Evolutionary conservation across 2,888 invertebrate genomes (phyloP), one percentile per base, ranked within the genome.

Genomic region (Leucozona laternaria): DNA sequence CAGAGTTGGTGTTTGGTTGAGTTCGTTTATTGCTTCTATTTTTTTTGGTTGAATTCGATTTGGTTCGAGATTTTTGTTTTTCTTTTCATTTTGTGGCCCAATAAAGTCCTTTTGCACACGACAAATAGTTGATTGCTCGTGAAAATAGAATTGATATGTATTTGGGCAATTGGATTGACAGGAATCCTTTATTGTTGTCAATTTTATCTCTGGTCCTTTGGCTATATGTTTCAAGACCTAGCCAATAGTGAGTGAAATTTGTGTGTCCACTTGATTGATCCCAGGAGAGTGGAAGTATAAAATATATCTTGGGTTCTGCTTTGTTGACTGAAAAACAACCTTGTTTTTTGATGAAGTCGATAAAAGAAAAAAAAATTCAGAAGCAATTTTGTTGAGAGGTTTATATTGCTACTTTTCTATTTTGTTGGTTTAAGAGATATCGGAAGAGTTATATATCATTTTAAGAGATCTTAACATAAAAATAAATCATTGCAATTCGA

Each of bases 141-240:
- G 53, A 68, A 68, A 53, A 68, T 68, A 22, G 8, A 50, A 68
- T 37, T 53, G 68, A 68, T 53, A 53, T 68, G 68, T 68, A 48
- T 66, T 50, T 75, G 60, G 62, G 48, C 75, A 75, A 64, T 75
- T 75, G 64, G 53, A 64, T 64, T 75, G 75, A 64, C 55, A 64
- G 31, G 31, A 28, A 75, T 75, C 64, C 64, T 40, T 64, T 62
- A 53, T 25, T 34, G 37, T 68, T 53, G 53, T 68, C 53, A 45
- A 31, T 66, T 48, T 20, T 48, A 66, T 66, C 17, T 66, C 5
- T 25, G 50, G 53, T 48, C 50, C 66, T 50, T 48, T 48, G 34
- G 66, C 22, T 15, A 31, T 66, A 34, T 64, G 20, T 66, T 17
- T 66, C 48, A 66, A 48, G 66, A 25, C n/a, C 34, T 20, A n/a